Evolutionary conservation across 2,888 invertebrate genomes (phyloP).

Genomic region (Lomographa bimaculata): DNA sequence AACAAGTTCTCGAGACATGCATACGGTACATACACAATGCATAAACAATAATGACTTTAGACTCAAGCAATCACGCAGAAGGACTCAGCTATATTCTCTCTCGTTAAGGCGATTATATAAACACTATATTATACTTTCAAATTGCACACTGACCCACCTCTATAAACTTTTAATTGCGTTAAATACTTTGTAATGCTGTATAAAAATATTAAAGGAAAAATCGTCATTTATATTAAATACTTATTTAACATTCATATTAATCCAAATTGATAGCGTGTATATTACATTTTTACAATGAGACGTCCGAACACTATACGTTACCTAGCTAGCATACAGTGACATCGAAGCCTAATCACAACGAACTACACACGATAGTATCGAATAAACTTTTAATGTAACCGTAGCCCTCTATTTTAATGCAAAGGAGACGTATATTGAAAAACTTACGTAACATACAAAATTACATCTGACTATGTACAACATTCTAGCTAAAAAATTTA

Average conservation of each 20-base stretch:
- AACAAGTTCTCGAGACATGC: constrained; percentile 49
- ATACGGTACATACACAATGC: constrained; percentile 52
- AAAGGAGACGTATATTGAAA: constrained; percentile 78
- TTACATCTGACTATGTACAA: constrained; percentile 80
- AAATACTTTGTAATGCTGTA: constrained; percentile 80
- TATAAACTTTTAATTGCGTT: constrained; percentile 82
- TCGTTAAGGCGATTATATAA: constrained; percentile 81
- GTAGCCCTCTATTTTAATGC: constrained; percentile 76
- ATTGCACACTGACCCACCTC: constrained; percentile 81
- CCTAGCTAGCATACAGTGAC: constrained; percentile 77
- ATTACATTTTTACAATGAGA: constrained; percentile 82
- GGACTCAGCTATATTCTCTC: constrained; percentile 81
- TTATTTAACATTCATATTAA: constrained; percentile 77
- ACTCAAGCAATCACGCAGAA: constrained; percentile 72
- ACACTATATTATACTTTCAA: constrained; percentile 69
- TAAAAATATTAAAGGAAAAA: constrained; percentile 84
- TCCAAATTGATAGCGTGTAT: constrained; percentile 77
- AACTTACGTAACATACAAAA: constrained; percentile 79
- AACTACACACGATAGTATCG: constrained; percentile 77
- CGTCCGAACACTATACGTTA: constrained; percentile 62
- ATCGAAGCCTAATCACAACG: constrained; percentile 79
- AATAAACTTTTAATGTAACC: constrained; percentile 68
- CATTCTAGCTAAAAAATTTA: constrained; percentile 69
- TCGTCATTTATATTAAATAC: constrained; percentile 73
- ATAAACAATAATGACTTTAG: constrained; percentile 51